Conservation (phyloP, 2,797 vertebrate species). For the Hypotaenidia okinawae region DNA sequence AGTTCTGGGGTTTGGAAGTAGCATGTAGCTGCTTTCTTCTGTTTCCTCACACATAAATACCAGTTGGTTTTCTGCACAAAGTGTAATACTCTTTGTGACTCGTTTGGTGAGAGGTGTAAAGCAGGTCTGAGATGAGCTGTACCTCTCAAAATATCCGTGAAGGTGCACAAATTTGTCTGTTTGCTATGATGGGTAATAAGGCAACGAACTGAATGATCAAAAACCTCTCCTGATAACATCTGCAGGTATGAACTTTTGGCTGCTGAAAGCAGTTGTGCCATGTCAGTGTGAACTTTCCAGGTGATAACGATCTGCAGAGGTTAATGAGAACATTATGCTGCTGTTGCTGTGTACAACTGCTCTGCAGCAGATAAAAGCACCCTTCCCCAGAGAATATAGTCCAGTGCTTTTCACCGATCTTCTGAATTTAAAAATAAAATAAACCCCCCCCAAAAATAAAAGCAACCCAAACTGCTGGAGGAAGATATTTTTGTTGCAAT, state of each 20-base stretch:
- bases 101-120: neutral
- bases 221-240: neutral
- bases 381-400: neutral
- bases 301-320: neutral
- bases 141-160: neutral
- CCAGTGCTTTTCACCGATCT: neutral
- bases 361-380: neutral
- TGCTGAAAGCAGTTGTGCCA: neutral
- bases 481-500: fast-evolving
- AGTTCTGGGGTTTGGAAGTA: neutral
- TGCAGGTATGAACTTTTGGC: neutral
- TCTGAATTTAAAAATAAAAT: neutral
- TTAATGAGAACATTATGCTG: neutral
- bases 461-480: neutral
- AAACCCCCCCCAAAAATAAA: neutral
- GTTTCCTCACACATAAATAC: neutral
- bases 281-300: neutral
- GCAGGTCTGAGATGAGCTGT: neutral
- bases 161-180: neutral
- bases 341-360: neutral
- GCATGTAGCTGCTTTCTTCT: neutral
- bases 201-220: neutral
- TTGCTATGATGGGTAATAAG: neutral
- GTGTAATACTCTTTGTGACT: neutral
- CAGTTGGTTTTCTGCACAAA: neutral